These are phyloP conservation scores for Alectoris magna DNA, from an alignment of 2,797 vertebrate species.

Conservation along the genomic window DNA sequence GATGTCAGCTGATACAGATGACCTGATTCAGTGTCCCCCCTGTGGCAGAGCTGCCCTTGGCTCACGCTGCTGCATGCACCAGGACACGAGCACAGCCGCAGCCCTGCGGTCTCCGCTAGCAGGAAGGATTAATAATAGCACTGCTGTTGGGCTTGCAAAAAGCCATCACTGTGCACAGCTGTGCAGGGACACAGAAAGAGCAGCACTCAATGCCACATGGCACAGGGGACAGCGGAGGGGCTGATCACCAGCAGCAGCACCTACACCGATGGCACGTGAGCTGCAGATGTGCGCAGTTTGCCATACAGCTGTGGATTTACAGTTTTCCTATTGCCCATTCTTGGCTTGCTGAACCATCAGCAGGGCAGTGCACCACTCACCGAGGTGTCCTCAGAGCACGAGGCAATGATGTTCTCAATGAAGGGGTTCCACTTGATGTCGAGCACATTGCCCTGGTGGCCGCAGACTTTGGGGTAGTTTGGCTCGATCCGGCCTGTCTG, in stretches of 20 bases:
- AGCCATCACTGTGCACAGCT: conserved; percentile 24
- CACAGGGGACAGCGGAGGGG: conserved; percentile 50
- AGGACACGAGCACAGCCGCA: not conserved
- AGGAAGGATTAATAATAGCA: not conserved
- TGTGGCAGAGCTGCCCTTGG: not conserved
- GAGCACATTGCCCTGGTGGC: conserved; percentile 96
- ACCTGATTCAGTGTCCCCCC: not conserved
- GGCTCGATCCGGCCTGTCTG: conserved; percentile 94
- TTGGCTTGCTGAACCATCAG: not conserved
- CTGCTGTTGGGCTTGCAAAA: not conserved
- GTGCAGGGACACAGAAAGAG: conserved; percentile 44
- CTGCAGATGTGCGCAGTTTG: not conserved
- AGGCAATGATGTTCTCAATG: conserved; percentile 96
- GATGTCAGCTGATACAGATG: not conserved
- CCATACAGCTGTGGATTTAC: too few species aligned
- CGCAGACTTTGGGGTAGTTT: conserved; percentile 94
- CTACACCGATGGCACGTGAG: conserved; percentile 17
- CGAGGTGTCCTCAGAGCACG: conserved; percentile 96
- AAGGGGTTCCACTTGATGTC: conserved; percentile 99
- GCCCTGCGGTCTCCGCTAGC: not conserved
- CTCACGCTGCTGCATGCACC: not conserved
- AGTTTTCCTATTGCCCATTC: not conserved
- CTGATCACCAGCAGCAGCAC: not conserved
- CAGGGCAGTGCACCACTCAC: conserved; percentile 59
- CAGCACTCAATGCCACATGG: conserved; percentile 41